Conservation (phyloP, 2,888 invertebrate genomes). For the Megamerina dolium region DNA sequence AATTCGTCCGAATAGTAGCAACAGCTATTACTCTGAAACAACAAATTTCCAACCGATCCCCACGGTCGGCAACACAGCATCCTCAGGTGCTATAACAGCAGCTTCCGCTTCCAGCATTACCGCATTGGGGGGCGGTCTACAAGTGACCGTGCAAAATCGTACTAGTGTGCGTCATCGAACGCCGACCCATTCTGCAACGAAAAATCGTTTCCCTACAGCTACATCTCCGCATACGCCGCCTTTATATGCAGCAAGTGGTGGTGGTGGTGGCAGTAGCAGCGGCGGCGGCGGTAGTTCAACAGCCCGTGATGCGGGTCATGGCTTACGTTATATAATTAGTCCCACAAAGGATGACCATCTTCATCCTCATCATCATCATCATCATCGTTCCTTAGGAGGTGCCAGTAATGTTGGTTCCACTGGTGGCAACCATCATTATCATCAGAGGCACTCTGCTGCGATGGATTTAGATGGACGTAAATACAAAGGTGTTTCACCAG, state of each 20-base stretch:
- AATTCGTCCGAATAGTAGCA: constrained; percentile 38
- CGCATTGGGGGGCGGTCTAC: constrained; percentile 24
- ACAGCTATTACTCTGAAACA: constrained; percentile 34
- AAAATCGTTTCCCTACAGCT: constrained; percentile 31
- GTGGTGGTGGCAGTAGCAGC: constrained; percentile 6
- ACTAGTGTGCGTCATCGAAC: constrained; percentile 33
- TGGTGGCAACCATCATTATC: constrained; percentile 34
- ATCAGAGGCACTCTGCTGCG: constrained; percentile 15
- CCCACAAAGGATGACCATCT: constrained; percentile 32
- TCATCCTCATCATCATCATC: constrained; percentile 30
- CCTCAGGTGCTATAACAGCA: constrained; percentile 1
- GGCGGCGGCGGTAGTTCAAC: constrained; percentile 11
- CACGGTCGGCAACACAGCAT: not conserved
- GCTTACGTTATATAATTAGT: constrained; percentile 33
- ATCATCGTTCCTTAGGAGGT: constrained; percentile 19
- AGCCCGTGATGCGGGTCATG: constrained; percentile 30
- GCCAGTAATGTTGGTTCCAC: constrained; percentile 10
- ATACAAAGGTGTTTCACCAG: constrained; percentile 40
- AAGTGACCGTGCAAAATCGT: constrained; percentile 42
- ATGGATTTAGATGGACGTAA: constrained; percentile 33
- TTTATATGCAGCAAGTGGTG: constrained; percentile 23
- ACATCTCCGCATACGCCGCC: constrained; percentile 49
- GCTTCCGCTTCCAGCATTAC: constrained; percentile 9
- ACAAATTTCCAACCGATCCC: not conserved
- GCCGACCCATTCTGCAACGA: constrained; percentile 29